Conservation (phyloP, 2,797 vertebrate species). For the Melopsittacus undulatus region DNA sequence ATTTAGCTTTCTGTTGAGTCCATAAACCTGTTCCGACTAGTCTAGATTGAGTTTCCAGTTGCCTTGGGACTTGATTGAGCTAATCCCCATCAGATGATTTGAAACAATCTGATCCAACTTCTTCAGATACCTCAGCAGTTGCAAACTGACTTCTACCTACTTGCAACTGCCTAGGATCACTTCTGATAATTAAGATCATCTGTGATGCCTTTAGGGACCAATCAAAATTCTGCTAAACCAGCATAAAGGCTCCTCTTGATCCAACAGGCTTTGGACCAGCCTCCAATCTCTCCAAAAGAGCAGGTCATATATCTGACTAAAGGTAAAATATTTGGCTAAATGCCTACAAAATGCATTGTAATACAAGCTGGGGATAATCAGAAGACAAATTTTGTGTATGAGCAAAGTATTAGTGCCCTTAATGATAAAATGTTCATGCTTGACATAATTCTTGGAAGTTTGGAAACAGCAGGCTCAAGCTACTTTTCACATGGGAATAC, state of each 20-base stretch:
- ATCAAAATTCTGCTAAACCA: constrained; percentile 40
- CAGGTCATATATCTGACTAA: constrained; percentile 45
- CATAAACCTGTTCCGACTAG: not conserved
- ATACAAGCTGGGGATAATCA: constrained; percentile 42
- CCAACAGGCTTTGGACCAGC: constrained; percentile 9
- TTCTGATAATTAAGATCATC: constrained; percentile 53
- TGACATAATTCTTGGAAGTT: constrained; percentile 34
- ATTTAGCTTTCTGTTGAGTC: not conserved
- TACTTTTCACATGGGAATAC: constrained; percentile 43
- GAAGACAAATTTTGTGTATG: constrained; percentile 61
- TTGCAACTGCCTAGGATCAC: not conserved
- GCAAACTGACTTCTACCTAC: constrained; percentile 15
- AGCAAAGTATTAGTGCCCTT: constrained; percentile 36
- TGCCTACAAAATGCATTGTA: constrained; percentile 35
- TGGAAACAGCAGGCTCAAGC: not conserved
- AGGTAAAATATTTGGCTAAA: constrained; percentile 36
- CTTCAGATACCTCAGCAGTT: constrained; percentile 27
- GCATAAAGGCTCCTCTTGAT: not conserved
- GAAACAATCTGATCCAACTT: constrained; percentile 22
- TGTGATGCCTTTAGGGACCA: not conserved
- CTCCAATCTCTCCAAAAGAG: not conserved
- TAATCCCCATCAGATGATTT: constrained; percentile 51
- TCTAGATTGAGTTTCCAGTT: constrained; percentile 23
- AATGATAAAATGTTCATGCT: constrained; percentile 33
- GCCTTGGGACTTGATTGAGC: constrained; percentile 32